Evolutionary conservation across 2,888 invertebrate species (phyloP), one percentile per base, ranked within the genome.

Genomic region (Ecliptopera silaceata): DNA sequence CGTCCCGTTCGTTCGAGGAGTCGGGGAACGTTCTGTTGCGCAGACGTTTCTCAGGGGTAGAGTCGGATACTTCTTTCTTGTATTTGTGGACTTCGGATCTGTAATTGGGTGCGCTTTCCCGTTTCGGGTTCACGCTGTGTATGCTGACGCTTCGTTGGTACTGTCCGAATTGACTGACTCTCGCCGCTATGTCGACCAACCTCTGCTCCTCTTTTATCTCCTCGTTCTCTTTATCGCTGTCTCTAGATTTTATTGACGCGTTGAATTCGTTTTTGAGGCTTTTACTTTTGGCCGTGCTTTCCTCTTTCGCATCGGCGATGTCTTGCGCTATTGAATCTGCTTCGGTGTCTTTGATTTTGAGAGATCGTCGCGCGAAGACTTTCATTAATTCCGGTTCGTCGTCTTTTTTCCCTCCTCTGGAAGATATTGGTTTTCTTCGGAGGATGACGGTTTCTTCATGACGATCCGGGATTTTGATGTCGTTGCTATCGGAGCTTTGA

Each of bases 381-480:
- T 96, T 96, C 93, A 96, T 94, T 6, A 96, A 77, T 80, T 96
- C 96, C 0, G 96, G 96, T 76, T 95, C 95, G 31, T 95, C 94
- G 55, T 95, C 95, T 68, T 88, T 92, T 46, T 77, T 84, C 39
- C 85, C 85, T 22, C 81, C 80, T 56, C 50, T 59, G n/a, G 59
- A 54, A n/a, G 56, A 57, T 13, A 92, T 74, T 0, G 93, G 92
- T 70, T 93, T 94, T 68, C 92, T 92, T 10, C 94, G 84, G 57
- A 93, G 87, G 2, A 93, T 84, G 1, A 93, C 93, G 0, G 83
- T 78, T 54, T 91, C 91, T 12, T 91, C 92, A 1, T 86, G 80
- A 59, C 86, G 79, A 18, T 91, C 91, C 0, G 87, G 80, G 1
- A 81, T 80, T 70, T 76, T 83, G 1, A 80, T 80, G 38, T 91